phyloP scores from a whole-genome alignment of 30 jellyfish, hydroid and myxozoan species.

The Sanderia malayensis region DNA sequence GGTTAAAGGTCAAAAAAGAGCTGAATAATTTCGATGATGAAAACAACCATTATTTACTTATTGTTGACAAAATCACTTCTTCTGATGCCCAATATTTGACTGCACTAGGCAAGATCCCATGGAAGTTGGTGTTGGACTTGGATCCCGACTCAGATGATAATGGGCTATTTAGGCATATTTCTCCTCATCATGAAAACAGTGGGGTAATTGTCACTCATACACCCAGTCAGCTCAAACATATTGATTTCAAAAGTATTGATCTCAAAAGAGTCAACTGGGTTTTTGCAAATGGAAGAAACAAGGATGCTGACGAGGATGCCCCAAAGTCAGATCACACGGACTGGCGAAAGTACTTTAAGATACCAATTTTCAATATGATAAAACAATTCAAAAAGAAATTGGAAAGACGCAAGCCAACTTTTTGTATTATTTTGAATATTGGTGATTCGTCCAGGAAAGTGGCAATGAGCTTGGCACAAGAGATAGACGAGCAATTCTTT shows the following conservation, averaged over 20 bases:
- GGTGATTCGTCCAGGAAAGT: slow-evolving; percentile 19
- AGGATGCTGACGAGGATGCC: slow-evolving; percentile 7
- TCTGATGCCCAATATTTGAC: background rate
- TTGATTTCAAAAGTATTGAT: background rate
- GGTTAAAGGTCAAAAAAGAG: slow-evolving; percentile 15
- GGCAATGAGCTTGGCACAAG: slow-evolving; percentile 14
- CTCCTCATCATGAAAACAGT: slow-evolving; percentile 17
- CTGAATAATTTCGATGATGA: slow-evolving; percentile 37
- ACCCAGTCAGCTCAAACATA: slow-evolving; percentile 12
- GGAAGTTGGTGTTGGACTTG: slow-evolving; percentile 38
- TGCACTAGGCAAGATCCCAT: slow-evolving; percentile 19
- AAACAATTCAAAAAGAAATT: slow-evolving; percentile 19
- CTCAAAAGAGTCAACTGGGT: slow-evolving; percentile 42
- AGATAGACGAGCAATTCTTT: slow-evolving; percentile 12
- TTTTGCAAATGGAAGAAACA: slow-evolving; percentile 51
- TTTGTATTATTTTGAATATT: slow-evolving; percentile 24
- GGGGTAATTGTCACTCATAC: slow-evolving; percentile 31
- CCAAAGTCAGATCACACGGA: background rate
- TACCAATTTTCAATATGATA: slow-evolving; percentile 15
- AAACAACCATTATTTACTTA: slow-evolving; percentile 16
- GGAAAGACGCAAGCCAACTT: slow-evolving; percentile 32
- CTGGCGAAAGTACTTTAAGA: slow-evolving; percentile 22
- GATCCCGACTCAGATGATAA: slow-evolving; percentile 48
- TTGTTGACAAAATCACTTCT: slow-evolving; percentile 11
- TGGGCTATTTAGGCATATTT: slow-evolving; percentile 18